These are phyloP conservation scores for Leptopilina syphax DNA, from an alignment of 2,888 invertebrate genomes.

Conservation along the genomic window DNA sequence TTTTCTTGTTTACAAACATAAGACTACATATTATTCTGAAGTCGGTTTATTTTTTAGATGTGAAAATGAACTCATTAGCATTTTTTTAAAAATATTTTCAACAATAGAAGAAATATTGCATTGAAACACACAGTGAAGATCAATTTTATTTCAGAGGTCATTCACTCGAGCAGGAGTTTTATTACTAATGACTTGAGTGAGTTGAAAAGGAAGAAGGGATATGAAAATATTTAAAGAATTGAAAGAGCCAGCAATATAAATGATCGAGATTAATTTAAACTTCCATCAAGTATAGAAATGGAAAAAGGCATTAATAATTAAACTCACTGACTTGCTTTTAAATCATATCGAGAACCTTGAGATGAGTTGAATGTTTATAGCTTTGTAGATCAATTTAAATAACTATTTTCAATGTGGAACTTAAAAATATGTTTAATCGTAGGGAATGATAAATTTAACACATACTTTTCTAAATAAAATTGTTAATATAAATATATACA, in stretches of 20 bases:
- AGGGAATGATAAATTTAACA: too few relatives aligned
- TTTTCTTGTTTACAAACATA: background rate
- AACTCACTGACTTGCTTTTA: background rate
- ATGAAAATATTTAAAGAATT: conserved; percentile 20
- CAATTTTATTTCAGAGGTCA: conserved; percentile 17
- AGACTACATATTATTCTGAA: background rate
- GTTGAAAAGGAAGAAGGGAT: conserved; percentile 10
- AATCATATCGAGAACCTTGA: background rate
- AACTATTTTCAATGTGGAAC: background rate
- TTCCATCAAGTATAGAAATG: conserved; percentile 6
- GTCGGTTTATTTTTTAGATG: background rate
- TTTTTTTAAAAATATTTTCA: background rate
- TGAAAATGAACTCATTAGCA: background rate
- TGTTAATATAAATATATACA: too few relatives aligned
- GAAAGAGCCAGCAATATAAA: conserved; percentile 10
- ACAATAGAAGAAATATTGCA: background rate
- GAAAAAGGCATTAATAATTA: conserved; percentile 11
- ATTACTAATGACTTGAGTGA: conserved; percentile 9
- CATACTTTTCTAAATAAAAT: too few relatives aligned
- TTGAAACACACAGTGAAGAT: background rate
- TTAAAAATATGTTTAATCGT: too few relatives aligned
- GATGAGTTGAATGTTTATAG: background rate
- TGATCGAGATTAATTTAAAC: conserved; percentile 20
- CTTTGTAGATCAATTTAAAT: background rate
- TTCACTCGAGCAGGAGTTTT: conserved; percentile 8